Evolutionary conservation across 2,113 vertebrate species (phyloP), one percentile per base, ranked within the genome.

Genomic region (Poecilia latipinna): DNA sequence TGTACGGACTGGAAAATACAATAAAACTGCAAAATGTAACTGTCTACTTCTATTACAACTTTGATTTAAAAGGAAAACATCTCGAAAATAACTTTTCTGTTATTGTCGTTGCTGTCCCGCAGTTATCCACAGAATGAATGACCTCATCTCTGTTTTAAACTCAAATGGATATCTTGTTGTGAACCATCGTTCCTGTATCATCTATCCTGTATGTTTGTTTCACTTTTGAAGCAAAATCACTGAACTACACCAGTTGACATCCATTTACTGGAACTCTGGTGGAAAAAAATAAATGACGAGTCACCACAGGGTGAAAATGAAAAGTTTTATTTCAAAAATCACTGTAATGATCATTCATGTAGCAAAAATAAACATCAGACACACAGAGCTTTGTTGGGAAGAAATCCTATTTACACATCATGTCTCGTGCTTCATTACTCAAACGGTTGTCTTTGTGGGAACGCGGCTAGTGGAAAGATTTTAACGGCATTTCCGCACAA

Each of bases 251-350:
- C 3, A 24, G 6, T 51, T 22, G 48, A 22, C 13, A 22, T 51
- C 17, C 19, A 2, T 54, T 8, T 3, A 54, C 51, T 8, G 22
- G 4, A 2, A 11, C 24, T 22, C 51, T n/a, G 51, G 24, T 24
- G 48, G 15, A 15, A 22, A 39, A 39, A 13, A 65, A 37, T 1
- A 60, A 48, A 13, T 0, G 42, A 28, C 19, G 22, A 28, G 35
- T 39, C 48, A 31, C 19, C 39, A 76, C 4, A 80, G 71, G 64
- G 77, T 88, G 71, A 69, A 83, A 91, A 80, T 86, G 80, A 80
- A 31, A 31, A 63, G 54, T 86, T 93, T 91, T 94, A 60, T 89
- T 37, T 71, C 83, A 88, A 75, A 90, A 90, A 86, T 88, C 37
- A 74, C 65, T 48, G 70, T 57, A 10, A 57, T 11, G 17, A 19